A percentile compares a stretch with the other conserved stretches of the same genome.
Conservation (phyloP, 2,888 invertebrate genomes). For the Dendrolimus houi region DNA sequence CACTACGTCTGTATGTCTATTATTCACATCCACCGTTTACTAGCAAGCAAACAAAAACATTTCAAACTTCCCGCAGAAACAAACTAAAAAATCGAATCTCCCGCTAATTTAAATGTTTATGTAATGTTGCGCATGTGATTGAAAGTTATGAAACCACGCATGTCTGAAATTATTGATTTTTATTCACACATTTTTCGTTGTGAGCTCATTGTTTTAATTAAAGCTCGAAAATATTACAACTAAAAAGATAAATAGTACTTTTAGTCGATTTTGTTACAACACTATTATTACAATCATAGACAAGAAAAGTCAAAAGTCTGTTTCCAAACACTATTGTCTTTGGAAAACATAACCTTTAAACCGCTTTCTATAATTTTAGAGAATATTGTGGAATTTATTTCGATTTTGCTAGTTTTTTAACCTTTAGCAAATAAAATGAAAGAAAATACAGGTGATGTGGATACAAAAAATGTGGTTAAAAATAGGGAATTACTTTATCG, state of each 20-base stretch:
- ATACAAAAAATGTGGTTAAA: conserved; percentile 88
- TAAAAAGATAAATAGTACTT: too few species aligned
- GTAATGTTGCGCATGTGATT: too few species aligned
- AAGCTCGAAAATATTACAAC: too few species aligned
- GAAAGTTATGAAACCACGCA: background rate
- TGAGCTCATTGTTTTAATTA: too few species aligned
- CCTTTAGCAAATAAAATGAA: conserved; percentile 38
- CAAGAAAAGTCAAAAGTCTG: background rate
- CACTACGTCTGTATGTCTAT: too few species aligned
- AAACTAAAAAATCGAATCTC: background rate
- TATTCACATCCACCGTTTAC: too few species aligned
- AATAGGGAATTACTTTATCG: conserved; percentile 92
- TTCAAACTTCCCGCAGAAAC: background rate
- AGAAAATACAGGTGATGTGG: conserved; percentile 64
- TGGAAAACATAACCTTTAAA: conserved; percentile 20
- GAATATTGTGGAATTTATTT: too few species aligned
- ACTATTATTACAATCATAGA: too few species aligned
- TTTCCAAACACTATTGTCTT: background rate
- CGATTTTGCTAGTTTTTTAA: too few species aligned
- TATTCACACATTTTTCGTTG: background rate
- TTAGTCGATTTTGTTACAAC: too few species aligned
- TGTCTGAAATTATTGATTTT: conserved; percentile 3
- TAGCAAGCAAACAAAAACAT: background rate
- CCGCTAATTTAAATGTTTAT: background rate
- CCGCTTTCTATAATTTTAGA: too few species aligned